Percentiles rank a stretch among this genome's conserved stretches.
These are phyloP conservation scores for Rhyacophila evoluta DNA, from an alignment of 2,888 invertebrate species.

Conservation along the genomic window DNA sequence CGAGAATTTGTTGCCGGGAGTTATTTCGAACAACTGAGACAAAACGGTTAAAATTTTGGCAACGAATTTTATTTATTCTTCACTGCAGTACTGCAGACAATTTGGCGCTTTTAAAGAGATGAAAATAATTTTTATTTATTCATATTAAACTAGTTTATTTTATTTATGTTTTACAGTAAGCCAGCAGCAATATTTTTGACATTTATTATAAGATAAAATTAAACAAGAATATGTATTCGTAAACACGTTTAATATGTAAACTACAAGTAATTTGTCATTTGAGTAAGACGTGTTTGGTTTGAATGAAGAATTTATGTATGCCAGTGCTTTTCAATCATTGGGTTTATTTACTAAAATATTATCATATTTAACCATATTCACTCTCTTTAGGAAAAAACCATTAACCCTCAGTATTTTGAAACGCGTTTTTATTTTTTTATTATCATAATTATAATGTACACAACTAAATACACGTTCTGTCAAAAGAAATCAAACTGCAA, in stretches of 20 bases:
- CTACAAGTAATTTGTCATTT: constrained; percentile 5
- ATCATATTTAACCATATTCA: no score
- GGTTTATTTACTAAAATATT: background rate
- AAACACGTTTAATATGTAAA: constrained; percentile 5
- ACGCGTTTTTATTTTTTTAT: no score
- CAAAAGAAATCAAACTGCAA: no score
- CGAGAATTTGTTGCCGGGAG: background rate
- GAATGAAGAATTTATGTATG: background rate
- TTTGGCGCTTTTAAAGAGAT: background rate
- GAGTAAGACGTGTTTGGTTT: background rate
- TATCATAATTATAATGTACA: no score
- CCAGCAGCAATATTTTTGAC: background rate
- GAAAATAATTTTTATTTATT: background rate
- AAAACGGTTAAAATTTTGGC: constrained; percentile 5
- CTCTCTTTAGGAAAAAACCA: no score
- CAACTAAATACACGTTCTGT: no score
- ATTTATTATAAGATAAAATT: background rate
- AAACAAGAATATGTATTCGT: background rate
- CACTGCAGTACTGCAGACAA: background rate
- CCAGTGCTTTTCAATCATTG: background rate
- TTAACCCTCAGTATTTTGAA: no score
- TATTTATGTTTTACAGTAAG: background rate
- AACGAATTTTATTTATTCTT: background rate
- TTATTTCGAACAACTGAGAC: background rate
- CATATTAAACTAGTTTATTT: background rate